Evolutionary conservation across 2,797 vertebrate species (phyloP).

Genomic region (Todus mexicanus): DNA sequence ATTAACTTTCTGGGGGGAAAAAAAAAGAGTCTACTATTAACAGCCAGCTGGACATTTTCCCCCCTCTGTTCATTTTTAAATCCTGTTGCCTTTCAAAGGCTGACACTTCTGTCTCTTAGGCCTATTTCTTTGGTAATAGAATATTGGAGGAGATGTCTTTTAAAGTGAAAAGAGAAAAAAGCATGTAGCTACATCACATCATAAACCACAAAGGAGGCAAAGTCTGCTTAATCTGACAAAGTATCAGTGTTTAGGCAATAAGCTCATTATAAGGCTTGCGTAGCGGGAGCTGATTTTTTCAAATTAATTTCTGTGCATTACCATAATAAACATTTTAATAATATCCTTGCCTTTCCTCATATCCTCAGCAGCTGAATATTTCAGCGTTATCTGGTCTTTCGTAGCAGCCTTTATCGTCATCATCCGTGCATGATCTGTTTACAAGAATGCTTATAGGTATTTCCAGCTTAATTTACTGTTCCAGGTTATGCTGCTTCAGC

Average conservation of each 20-base stretch:
- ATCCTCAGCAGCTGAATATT: conserved; percentile 12
- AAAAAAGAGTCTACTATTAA: not conserved
- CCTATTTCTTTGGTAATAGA: not conserved
- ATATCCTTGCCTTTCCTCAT: not conserved
- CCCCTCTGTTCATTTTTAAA: conserved; percentile 15
- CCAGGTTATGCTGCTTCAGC: not conserved
- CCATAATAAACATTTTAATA: conserved; percentile 48
- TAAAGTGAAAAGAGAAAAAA: not conserved
- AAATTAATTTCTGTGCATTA: conserved; percentile 52
- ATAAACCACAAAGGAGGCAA: conserved; percentile 7
- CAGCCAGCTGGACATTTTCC: not conserved
- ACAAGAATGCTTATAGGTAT: not conserved
- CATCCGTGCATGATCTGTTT: not conserved
- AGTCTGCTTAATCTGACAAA: conserved; percentile 21
- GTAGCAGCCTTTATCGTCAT: not conserved
- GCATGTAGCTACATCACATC: not conserved
- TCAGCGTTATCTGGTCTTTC: conserved; percentile 5
- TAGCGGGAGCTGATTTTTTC: conserved; percentile 24
- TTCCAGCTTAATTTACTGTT: not conserved
- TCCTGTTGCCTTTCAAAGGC: conserved; percentile 25
- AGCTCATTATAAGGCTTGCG: conserved; percentile 33
- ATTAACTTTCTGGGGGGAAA: not conserved
- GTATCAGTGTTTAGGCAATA: conserved; percentile 22
- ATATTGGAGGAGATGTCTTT: not conserved
- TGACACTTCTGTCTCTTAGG: not conserved